A percentile compares a stretch with the other conserved stretches of the same genome.
These are phyloP conservation scores for Diplolepis rosae DNA, from an alignment of 2,888 invertebrate species.

Conservation along the genomic window DNA sequence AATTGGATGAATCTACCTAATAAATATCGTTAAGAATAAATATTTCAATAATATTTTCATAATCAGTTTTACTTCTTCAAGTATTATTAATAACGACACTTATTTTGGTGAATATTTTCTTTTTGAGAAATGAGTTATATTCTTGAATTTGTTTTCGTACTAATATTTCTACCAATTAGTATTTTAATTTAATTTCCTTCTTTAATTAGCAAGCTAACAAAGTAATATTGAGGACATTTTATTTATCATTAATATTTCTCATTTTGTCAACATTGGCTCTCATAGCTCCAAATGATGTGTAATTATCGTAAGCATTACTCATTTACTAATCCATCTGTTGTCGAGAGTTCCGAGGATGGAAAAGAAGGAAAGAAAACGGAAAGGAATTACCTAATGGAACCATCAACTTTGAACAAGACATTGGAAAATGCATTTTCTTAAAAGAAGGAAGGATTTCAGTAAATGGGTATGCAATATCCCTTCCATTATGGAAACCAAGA, in stretches of 20 bases:
- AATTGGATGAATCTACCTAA: neutral
- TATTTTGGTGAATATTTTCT: too few species aligned
- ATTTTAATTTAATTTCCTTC: too few species aligned
- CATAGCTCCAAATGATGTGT: conserved; percentile 41
- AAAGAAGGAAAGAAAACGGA: conserved; percentile 40
- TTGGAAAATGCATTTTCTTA: neutral
- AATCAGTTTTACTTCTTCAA: too few species aligned
- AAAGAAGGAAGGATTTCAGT: neutral
- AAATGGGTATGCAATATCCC: neutral
- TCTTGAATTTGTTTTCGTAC: too few species aligned
- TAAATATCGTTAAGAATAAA: too few species aligned
- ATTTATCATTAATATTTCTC: conserved; percentile 38
- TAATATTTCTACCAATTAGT: too few species aligned
- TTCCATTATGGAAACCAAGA: neutral
- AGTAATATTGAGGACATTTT: neutral
- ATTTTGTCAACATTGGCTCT: conserved; percentile 40
- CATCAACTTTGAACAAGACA: neutral
- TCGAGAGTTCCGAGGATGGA: conserved; percentile 38
- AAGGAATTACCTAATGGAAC: neutral
- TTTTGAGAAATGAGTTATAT: neutral
- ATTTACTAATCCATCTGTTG: conserved; percentile 34
- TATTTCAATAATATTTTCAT: too few species aligned
- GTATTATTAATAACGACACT: too few species aligned
- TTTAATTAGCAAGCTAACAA: neutral
- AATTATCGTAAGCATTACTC: conserved; percentile 44